phyloP scores from a whole-genome alignment of 92 coral and sea anemone species.

The Actinernus sp. region DNA sequence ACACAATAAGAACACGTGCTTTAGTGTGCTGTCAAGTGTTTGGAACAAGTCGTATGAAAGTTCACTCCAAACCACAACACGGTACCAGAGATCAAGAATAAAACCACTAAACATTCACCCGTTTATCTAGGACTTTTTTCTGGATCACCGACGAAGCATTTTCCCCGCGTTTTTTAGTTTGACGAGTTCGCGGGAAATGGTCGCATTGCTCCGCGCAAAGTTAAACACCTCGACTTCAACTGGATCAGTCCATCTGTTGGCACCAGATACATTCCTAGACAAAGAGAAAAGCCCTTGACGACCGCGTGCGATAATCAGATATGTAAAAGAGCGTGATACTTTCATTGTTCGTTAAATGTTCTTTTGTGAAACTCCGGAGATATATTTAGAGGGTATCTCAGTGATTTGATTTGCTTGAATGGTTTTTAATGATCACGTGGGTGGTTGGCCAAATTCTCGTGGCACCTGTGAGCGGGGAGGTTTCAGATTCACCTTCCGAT shows the following conservation, averaged over 20 bases:
- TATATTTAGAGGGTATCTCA: no score
- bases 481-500: conserved; percentile 11
- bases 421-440: conserved; percentile 64
- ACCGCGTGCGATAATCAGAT: conserved; percentile 92
- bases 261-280: conserved; percentile 91
- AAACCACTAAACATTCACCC: conserved; percentile 8
- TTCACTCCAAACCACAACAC: conserved; percentile 19
- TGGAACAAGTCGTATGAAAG: conserved; percentile 9
- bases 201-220: conserved; percentile 7
- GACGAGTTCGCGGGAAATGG: no score
- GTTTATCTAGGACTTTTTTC: conserved; percentile 21
- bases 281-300: conserved; percentile 67
- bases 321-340: conserved; percentile 87
- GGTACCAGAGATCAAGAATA: conserved; percentile 37
- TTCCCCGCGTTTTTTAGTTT: no score
- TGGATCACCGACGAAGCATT: no score
- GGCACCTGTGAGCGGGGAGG: conserved; percentile 52
- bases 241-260: conserved; percentile 77
- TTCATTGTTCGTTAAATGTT: conserved; percentile 47
- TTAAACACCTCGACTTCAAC: conserved; percentile 10
- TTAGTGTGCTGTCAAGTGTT: conserved; percentile 29
- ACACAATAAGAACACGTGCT: conserved; percentile 47
- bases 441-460: conserved; percentile 37
- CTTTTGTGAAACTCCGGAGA: conserved; percentile 52
- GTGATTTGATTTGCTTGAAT: conserved; percentile 22